Evolutionary conservation across 2,797 vertebrate genomes (phyloP), one percentile per base, ranked within the genome.

Genomic region (Eulemur mongoz): DNA sequence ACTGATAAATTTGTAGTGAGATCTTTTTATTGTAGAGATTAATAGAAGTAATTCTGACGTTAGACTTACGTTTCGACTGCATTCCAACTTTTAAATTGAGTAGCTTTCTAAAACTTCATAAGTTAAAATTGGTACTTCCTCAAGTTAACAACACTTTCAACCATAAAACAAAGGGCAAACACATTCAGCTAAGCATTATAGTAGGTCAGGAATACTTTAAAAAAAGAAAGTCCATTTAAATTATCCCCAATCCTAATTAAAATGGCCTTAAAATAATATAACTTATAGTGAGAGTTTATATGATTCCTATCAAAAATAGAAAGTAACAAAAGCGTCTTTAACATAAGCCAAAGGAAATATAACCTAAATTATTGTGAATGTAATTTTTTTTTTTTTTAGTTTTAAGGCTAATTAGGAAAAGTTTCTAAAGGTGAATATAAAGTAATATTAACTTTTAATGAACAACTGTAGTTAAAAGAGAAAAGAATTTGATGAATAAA

Each of bases 361-460:
- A 92, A 72, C 13, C 3, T 61, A 80, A 89, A 84, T 93, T 82
- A 86, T 87, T 25, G 8, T 73, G n/a, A 95, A 72, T 72, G n/a
- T 80, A 80, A n/a, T 5, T 52, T 48, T 17, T 25, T 15, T 43
- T 54, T 52, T 35, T 57, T 78, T 59, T 27, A 65, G 25, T 45
- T 80, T 95, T 81, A 87, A 93, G n/a, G 27, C 48, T 95, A 96
- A 95, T 90, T 94, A 92, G 40, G 43, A 88, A 83, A 95, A 90
- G 14, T 95, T 96, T 90, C 18, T 57, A 90, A 86, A 91, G n/a
- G 52, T 95, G 52, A 96, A 17, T 78, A 90, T 14, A 96, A 76
- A 76, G 27, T 82, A 57, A 89, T 61, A 27, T 63, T 92, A 91
- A 91, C 32, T 97, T 95, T 94, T 91, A 96, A 95, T 95, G 48